Base-by-base conservation (phyloP, 2,888 invertebrate genomes). In the Harmothoe impar region DNA sequence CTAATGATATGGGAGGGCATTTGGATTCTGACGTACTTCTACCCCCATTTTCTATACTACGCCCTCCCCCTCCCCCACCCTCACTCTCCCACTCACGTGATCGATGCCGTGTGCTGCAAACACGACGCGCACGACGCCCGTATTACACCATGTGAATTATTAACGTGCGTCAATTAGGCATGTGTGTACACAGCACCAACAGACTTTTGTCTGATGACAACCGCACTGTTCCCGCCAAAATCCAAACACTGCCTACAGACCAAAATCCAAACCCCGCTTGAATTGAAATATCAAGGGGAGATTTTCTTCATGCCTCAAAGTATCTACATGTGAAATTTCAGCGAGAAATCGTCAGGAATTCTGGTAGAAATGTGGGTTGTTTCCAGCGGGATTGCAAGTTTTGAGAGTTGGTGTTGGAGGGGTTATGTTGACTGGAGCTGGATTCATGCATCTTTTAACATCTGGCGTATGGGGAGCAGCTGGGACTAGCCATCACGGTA, bases 161-260 rank as follows among this genome's bases (percentile, higher is more conserved):
- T 86, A 86, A 86, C 86, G 54, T 15, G 56, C 56, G 86, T 86
- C 86, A 86, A 86, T 86, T 86, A 86, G 86, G 86, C 86, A 86
- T 86, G 86, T 86, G 86, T 86, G 86, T 86, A 86, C 86, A 54
- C 86, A 20, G 86, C 43, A 29, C 84, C 86, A 86, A 31, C 25
- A 23, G 86, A 86, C 86, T 54, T 86, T 86, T 54, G 81, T 43
- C 33, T 35, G 10, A 33, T 81, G 43, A 81, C 43, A 33, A 81
- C 35, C 81, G 43, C 43, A 23, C 33, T 0, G 10, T 81, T 81
- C 81, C 81, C 81, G 81, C 81, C 35, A 81, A 81, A 81, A 81
- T 10, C 43, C 43, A 7, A 43, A 10, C 43, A 43, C 43, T 43
- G 31, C 25, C 25, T 77, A 3, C 31, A n/a, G 0, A 77, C 20